Evolutionary conservation across 2,797 vertebrate species (phyloP).

Genomic region (Enteromius viviparus): DNA sequence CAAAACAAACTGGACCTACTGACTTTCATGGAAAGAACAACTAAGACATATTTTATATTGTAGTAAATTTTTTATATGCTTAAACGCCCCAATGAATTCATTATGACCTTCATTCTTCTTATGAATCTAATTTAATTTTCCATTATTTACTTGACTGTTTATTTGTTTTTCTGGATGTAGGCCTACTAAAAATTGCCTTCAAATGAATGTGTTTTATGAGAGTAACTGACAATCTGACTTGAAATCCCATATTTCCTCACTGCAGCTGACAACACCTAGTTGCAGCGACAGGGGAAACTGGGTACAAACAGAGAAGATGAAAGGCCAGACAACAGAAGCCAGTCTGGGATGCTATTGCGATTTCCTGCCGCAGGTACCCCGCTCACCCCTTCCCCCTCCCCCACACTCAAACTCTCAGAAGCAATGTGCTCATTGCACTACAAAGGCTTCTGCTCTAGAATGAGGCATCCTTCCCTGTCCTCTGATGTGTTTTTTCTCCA

Average conservation of each 20-base stretch:
- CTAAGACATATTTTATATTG: not conserved
- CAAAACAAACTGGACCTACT: not conserved
- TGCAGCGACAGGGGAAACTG: slow-evolving; percentile 59
- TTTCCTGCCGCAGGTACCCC: slow-evolving; percentile 71
- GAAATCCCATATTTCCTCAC: slow-evolving; percentile 42
- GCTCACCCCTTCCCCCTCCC: slow-evolving; percentile 51
- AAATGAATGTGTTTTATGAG: slow-evolving; percentile 16
- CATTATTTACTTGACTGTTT: not conserved
- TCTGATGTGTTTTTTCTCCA: slow-evolving; percentile 67
- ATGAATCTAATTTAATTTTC: not conserved
- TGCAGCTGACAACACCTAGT: slow-evolving; percentile 45
- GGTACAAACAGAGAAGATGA: slow-evolving; percentile 72
- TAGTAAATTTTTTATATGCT: not conserved
- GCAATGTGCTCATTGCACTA: slow-evolving; percentile 77
- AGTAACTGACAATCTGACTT: slow-evolving; percentile 17
- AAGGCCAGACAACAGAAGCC: slow-evolving; percentile 69
- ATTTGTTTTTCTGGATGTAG: not conserved
- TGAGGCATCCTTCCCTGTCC: slow-evolving; percentile 66
- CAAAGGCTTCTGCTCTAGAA: slow-evolving; percentile 71
- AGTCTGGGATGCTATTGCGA: slow-evolving; percentile 62
- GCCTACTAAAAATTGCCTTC: not conserved
- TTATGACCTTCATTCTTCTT: not conserved
- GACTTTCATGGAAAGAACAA: not conserved
- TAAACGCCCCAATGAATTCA: not conserved
- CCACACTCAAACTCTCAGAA: slow-evolving; percentile 58